Evolutionary conservation across 92 coral and sea anemone species (phyloP).

Genomic region (Chrysogorgia sp.): DNA sequence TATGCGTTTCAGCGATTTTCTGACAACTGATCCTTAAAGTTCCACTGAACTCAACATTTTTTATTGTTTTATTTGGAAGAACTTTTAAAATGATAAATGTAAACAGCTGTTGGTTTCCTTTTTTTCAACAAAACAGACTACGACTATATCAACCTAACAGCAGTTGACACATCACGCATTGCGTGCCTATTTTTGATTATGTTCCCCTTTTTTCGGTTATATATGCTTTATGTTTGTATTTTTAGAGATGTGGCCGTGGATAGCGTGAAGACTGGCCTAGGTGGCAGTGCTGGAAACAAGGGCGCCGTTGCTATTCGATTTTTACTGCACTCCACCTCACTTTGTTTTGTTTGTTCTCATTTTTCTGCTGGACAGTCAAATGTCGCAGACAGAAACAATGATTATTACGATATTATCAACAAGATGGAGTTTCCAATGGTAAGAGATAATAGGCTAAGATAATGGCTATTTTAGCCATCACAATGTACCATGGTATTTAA

Average conservation of each 20-base stretch:
- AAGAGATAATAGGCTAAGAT: background rate
- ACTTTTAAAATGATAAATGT: too few species aligned
- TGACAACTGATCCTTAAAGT: too few species aligned
- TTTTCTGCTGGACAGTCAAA: slow-evolving; percentile 97
- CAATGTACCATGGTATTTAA: too few species aligned
- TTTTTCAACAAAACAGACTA: too few species aligned
- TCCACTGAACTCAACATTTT: background rate
- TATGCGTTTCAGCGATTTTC: background rate
- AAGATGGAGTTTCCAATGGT: slow-evolving; percentile 98
- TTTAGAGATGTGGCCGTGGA: slow-evolving; percentile 94
- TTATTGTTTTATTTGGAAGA: background rate
- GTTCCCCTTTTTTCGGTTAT: background rate
- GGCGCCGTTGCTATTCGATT: slow-evolving; percentile 96
- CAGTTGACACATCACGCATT: too few species aligned
- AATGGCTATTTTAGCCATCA: too few species aligned
- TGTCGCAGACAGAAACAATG: slow-evolving; percentile 85
- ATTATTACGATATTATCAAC: slow-evolving; percentile 82
- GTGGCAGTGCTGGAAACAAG: slow-evolving; percentile 98
- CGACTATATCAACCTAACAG: too few species aligned
- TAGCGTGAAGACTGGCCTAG: slow-evolving; percentile 94
- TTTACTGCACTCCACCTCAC: slow-evolving; percentile 82
- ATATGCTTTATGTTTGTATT: background rate
- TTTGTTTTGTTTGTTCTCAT: slow-evolving; percentile 97
- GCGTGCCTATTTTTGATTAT: too few species aligned
- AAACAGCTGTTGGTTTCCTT: background rate